Base-by-base conservation (phyloP, 2,797 vertebrate species). In the Xiphorhynchus erythropygius region DNA sequence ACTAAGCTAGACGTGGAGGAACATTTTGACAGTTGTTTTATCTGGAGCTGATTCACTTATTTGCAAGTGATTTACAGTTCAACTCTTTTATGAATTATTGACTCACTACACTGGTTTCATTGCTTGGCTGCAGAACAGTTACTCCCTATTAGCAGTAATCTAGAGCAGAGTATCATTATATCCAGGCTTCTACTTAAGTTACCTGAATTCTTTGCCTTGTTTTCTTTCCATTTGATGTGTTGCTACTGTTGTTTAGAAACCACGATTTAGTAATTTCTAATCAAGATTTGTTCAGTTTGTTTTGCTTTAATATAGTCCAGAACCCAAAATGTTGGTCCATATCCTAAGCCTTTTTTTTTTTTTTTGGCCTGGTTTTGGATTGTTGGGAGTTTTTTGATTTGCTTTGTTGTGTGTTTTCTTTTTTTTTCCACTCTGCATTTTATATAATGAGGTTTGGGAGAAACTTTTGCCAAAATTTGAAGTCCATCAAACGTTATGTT, bases 391-490 rank as follows among this genome's bases (percentile, higher is more conserved):
- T 46, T 27, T 33, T 25, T 25, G 7, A 12, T 25, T 69, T 37
- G 13, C 25, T 53, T 30, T 55, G 3, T 13, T 39, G 14, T 10
- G 1, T 41, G 16, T 41, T 16, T 41, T 42, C 18, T 42, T 42
- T 44, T 44, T 65, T 44, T 50, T 57, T 55, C 9, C 10, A 39
- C 7, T 56, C 23, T 63, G 5, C 15, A 67, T 91, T 73, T 93
- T 28, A 57, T 63, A 39, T 79, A 84, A 76, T n/a, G 55, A 90
- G 17, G 5, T 82, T 74, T 69, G 28, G 27, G 67, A 82, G 7
- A 90, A 79, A 89, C 8, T 67, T 94, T 64, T 84, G 63, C 77
- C 70, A 68, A 52, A 94, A 74, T 82, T 74, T 90, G 41, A 63
- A 82, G 25, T 70, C 44, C 30, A 50, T 90, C 52, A 82, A 77